A percentile compares a stretch with the other conserved stretches of the same genome.
phyloP scores from a whole-genome alignment of 2,797 vertebrate species.

The Enteromius mattozi region DNA sequence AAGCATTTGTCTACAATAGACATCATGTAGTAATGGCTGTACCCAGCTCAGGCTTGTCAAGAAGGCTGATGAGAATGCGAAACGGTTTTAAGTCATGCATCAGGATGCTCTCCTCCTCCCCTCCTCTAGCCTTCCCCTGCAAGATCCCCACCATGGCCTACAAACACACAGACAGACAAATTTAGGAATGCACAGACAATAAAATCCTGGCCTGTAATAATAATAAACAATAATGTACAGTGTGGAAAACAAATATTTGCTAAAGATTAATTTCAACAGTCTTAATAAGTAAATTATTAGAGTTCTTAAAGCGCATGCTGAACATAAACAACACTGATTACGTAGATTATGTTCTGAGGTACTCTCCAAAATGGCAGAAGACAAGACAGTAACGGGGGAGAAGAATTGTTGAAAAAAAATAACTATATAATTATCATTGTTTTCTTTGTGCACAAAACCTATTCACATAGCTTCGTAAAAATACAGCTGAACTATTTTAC shows the following conservation, averaged over 20 bases:
- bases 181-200: background rate
- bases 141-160: slow-evolving; percentile 98
- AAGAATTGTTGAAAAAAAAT: no score
- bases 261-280: background rate
- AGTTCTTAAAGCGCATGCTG: no score
- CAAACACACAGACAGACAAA: slow-evolving; percentile 44
- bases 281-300: background rate
- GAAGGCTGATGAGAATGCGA: slow-evolving; percentile 95
- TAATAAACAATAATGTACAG: slow-evolving; percentile 14
- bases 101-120: slow-evolving; percentile 89
- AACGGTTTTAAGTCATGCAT: slow-evolving; percentile 98
- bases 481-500: no score
- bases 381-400: no score
- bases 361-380: no score
- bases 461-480: no score
- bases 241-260: background rate
- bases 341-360: no score
- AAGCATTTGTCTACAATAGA: background rate
- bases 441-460: no score
- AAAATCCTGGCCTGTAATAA: background rate
- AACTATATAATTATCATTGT: no score
- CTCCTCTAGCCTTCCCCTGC: slow-evolving; percentile 89
- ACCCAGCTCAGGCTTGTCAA: slow-evolving; percentile 99
- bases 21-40: slow-evolving; percentile 57
- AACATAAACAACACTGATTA: no score